phyloP scores from a whole-genome alignment of 2,113 vertebrate species.

The Heterotis niloticus region DNA sequence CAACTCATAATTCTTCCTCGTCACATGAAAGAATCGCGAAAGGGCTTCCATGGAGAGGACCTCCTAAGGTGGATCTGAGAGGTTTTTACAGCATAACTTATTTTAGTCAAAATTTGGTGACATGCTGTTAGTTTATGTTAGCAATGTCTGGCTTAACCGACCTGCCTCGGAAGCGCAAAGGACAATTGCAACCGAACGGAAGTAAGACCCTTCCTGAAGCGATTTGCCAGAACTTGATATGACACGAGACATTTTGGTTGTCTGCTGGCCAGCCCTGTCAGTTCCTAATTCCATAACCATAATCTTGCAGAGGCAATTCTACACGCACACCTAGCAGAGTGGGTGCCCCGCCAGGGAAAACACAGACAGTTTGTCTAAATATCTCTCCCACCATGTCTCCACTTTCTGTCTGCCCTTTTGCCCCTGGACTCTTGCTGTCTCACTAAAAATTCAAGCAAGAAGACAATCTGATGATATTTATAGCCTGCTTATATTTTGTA shows the following conservation, averaged over 20 bases:
- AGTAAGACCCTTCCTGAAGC: constrained; percentile 27
- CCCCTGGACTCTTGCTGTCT: constrained; percentile 7
- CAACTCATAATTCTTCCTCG: constrained; percentile 22
- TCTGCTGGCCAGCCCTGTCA: constrained; percentile 36
- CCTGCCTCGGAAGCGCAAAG: constrained; percentile 23
- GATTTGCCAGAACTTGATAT: constrained; percentile 34
- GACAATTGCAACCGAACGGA: constrained; percentile 10
- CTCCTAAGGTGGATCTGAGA: background rate
- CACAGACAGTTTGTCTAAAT: constrained; percentile 36
- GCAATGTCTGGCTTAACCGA: constrained; percentile 29
- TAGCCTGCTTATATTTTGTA: constrained; percentile 45
- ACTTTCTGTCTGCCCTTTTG: background rate
- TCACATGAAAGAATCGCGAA: constrained; percentile 11
- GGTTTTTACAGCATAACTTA: background rate
- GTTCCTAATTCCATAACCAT: constrained; percentile 41
- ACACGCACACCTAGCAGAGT: constrained; percentile 44
- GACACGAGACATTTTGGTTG: constrained; percentile 37
- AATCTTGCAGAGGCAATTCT: constrained; percentile 43
- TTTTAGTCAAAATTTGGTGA: background rate
- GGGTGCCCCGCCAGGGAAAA: constrained; percentile 36
- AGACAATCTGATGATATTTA: constrained; percentile 39
- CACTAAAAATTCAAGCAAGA: constrained; percentile 40
- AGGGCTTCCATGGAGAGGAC: background rate
- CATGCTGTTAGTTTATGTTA: background rate
- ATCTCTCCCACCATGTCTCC: constrained; percentile 29